Base-by-base conservation (phyloP, 1,140 invertebrate genomes). In the Harlomillsia oculata region DNA sequence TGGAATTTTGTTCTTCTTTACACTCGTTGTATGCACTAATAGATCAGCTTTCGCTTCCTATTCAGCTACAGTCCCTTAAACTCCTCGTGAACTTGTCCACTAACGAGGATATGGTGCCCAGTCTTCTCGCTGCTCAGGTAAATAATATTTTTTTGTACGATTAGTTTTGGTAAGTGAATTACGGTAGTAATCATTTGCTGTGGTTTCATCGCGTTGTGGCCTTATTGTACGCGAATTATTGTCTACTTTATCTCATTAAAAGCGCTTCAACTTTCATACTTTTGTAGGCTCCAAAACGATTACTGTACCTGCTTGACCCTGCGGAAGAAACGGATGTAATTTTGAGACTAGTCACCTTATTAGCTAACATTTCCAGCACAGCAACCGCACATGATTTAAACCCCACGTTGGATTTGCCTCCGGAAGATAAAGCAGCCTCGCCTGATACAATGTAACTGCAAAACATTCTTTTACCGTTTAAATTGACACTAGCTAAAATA, bases 61-160 rank as follows among this genome's bases (percentile, higher is more conserved):
- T 75, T 28, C 71, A 75, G 61, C 66, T 82, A 13, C 79, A 82
- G 64, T 72, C 78, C 13, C 67, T 80, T 0, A 77, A 78, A 64
- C 68, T 82, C 25, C 71, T 83, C n/a, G 78, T 82, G 39, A 83
- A 83, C 69, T 69, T 83, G 3, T 79, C 80, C 3, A 79, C 76
- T 60, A 81, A 81, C 68, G 70, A 75, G 62, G 75, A 79, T 50
- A 76, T 81, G 72, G 74, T 83, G 16, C 79, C 78, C 14, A 74
- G 76, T 62, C 68, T 83, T 23, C 66, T 83, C 40, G 78, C 78
- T 57, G 78, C 79, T 49, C 77, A 81, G 75, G 80, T 82, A 69
- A 49, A 46, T 14, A 28, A 53, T 5, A 43, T 21, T 45, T 37
- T 34, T n/a, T n/a, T n/a, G n/a, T n/a, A n/a, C n/a, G n/a, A n/a